These are phyloP conservation scores for Ypsolopha sequella DNA, from an alignment of 2,888 invertebrate genomes.

Conservation along the genomic window DNA sequence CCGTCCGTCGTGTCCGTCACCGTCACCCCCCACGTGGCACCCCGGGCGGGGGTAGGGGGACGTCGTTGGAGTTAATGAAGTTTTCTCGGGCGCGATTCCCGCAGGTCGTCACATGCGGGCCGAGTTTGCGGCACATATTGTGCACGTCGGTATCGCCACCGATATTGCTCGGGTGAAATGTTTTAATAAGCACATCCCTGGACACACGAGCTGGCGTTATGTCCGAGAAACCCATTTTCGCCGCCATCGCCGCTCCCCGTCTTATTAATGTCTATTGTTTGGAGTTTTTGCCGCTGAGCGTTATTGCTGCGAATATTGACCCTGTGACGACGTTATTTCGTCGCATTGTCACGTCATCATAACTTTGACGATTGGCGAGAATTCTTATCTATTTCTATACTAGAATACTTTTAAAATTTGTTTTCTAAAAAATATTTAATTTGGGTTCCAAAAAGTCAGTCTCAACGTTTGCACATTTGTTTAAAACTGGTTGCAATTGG, in stretches of 20 bases:
- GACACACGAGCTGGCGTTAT: constrained; percentile 30
- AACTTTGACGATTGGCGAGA: background rate
- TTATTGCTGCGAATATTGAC: constrained; percentile 49
- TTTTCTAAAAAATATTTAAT: background rate
- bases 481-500: constrained; percentile 38
- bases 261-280: constrained; percentile 70
- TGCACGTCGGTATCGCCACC: constrained; percentile 50
- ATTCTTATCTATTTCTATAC: too few relatives aligned
- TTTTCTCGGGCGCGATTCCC: constrained; percentile 69
- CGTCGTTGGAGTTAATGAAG: constrained; percentile 68
- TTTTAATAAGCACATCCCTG: constrained; percentile 68
- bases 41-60: constrained; percentile 22
- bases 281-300: constrained; percentile 42
- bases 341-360: background rate
- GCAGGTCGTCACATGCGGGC: constrained; percentile 68
- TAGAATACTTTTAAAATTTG: too few relatives aligned
- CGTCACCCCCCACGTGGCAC: background rate
- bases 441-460: constrained; percentile 3
- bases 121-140: constrained; percentile 66
- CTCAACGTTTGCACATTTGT: constrained; percentile 23
- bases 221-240: constrained; percentile 34
- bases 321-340: constrained; percentile 1
- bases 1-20: constrained; percentile 42
- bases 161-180: constrained; percentile 66
- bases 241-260: constrained; percentile 18